phyloP scores from a whole-genome alignment of 2,888 invertebrate genomes.

The Lingula anatina region DNA sequence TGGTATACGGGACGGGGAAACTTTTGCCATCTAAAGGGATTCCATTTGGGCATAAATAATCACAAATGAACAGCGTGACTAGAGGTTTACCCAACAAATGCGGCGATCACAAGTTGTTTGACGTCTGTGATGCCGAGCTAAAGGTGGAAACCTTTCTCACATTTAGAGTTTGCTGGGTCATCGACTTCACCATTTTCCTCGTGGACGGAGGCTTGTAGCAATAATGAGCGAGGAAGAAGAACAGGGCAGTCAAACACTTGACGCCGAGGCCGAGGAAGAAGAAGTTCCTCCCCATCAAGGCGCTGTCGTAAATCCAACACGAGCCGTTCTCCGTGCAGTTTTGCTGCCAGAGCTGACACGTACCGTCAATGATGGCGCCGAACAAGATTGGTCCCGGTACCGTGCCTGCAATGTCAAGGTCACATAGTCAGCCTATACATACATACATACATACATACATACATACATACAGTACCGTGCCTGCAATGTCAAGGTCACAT shows the following conservation, averaged over 20 bases:
- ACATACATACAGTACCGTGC: too few relatives aligned
- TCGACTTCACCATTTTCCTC: too few relatives aligned
- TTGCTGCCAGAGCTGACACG: conserved; percentile 66
- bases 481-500: too few relatives aligned
- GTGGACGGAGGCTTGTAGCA: conserved; percentile 51
- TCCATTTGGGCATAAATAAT: too few relatives aligned
- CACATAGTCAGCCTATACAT: background rate
- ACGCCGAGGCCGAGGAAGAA: conserved; percentile 21
- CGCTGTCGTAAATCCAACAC: conserved; percentile 65
- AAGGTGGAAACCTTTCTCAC: too few relatives aligned
- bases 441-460: background rate
- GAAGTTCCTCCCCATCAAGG: conserved; percentile 54
- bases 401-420: conserved; percentile 28
- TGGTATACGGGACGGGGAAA: too few relatives aligned
- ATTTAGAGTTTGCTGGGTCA: too few relatives aligned
- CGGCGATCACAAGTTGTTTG: too few relatives aligned
- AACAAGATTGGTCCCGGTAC: conserved; percentile 69
- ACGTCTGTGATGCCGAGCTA: too few relatives aligned
- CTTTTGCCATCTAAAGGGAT: too few relatives aligned
- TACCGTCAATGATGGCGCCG: conserved; percentile 66
- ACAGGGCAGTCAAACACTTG: conserved; percentile 15
- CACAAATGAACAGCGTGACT: too few relatives aligned
- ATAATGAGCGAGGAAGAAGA: conserved; percentile 64
- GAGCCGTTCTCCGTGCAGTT: conserved; percentile 62
- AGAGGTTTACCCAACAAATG: too few relatives aligned